A percentile compares a stretch with the other conserved stretches of the same genome.
These are phyloP conservation scores for Phrynocephalus guinanensis DNA, from an alignment of 2,797 vertebrate species.

Conservation along the genomic window DNA sequence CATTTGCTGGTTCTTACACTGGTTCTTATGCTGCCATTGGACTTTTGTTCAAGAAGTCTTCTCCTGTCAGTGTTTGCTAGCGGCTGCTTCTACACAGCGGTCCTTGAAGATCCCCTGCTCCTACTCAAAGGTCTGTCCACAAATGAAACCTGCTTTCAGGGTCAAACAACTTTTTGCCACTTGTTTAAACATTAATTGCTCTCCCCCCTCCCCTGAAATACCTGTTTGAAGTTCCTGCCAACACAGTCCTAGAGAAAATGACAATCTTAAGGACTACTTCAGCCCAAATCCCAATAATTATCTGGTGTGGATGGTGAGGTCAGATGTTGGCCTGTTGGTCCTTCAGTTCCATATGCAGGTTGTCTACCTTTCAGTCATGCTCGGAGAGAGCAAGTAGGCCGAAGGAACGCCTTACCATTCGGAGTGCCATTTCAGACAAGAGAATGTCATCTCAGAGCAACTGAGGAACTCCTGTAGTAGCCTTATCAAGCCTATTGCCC, in stretches of 20 bases:
- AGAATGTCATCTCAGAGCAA: background rate
- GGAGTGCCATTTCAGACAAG: background rate
- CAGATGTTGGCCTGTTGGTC: background rate
- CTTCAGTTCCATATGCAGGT: background rate
- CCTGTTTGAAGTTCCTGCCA: rapidly evolving
- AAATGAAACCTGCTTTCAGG: slow-evolving; percentile 22
- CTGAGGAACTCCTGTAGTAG: background rate
- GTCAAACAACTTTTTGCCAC: slow-evolving; percentile 27
- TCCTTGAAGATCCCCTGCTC: slow-evolving; percentile 1
- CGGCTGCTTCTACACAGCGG: background rate
- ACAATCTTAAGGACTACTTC: slow-evolving; percentile 23
- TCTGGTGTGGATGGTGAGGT: slow-evolving; percentile 7
- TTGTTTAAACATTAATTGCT: slow-evolving; percentile 23
- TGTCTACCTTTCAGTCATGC: background rate
- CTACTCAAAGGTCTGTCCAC: slow-evolving; percentile 6
- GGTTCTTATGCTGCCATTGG: slow-evolving; percentile 26
- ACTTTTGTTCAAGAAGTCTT: background rate
- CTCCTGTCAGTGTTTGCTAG: background rate
- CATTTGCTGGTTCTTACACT: slow-evolving; percentile 6
- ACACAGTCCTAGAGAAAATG: background rate
- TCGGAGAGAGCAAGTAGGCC: background rate
- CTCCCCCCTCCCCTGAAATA: background rate
- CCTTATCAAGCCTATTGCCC: background rate
- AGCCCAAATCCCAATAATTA: background rate
- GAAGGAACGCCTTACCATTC: background rate